Percentiles rank a stretch among this genome's conserved stretches.
Conservation (phyloP, 2,113 vertebrate genomes). For the Triplophysa siluroides region DNA sequence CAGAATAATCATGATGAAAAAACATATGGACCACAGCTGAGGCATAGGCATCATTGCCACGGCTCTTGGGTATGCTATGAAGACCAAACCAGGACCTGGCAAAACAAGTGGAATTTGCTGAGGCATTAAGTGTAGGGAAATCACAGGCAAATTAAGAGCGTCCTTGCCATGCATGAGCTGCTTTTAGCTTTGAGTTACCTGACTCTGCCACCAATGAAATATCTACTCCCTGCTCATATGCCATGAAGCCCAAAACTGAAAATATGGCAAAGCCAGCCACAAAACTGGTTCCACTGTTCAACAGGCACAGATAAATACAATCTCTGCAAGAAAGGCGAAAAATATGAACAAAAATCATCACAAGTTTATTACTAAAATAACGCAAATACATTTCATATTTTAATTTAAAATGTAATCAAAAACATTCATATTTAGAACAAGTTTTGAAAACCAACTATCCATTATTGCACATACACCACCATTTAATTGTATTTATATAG, state of each 20-base stretch:
- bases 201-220: constrained; percentile 88
- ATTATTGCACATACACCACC: no score
- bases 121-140: background rate
- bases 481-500: no score
- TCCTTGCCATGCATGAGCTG: background rate
- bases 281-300: constrained; percentile 94
- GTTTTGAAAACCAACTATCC: no score
- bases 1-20: constrained; percentile 79
- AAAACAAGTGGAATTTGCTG: background rate
- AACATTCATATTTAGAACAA: no score
- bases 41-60: constrained; percentile 80
- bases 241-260: constrained; percentile 90
- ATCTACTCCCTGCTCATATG: constrained; percentile 79
- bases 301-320: constrained; percentile 86
- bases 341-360: background rate
- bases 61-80: constrained; percentile 78
- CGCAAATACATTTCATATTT: no score
- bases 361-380: background rate
- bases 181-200: constrained; percentile 63
- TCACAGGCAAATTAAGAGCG: background rate
- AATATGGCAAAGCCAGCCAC: constrained; percentile 93
- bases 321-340: constrained; percentile 73
- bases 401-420: no score
- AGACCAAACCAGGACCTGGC: constrained; percentile 77
- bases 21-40: constrained; percentile 77